A percentile compares a stretch with the other conserved stretches of the same genome.
phyloP scores from a whole-genome alignment of 2,797 vertebrate genomes.

The Acomys russatus region DNA sequence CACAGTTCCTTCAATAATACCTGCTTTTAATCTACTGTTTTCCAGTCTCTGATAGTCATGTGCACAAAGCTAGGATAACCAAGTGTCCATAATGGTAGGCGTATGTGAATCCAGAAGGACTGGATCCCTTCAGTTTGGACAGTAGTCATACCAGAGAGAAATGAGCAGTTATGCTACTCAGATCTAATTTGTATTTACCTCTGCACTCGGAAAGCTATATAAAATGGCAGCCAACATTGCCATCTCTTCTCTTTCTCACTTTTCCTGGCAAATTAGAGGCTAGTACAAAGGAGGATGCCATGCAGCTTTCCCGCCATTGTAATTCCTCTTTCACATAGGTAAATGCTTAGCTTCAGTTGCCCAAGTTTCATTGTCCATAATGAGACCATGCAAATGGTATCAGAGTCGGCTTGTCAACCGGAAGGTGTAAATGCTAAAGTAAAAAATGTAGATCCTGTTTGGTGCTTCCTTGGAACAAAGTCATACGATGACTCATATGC shows the following conservation, averaged over 20 bases:
- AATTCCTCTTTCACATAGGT: neutral
- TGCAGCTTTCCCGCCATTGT: neutral
- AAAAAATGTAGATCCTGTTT: too few relatives aligned
- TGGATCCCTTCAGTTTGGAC: neutral
- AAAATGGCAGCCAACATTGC: neutral
- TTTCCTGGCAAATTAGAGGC: neutral
- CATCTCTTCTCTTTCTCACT: neutral
- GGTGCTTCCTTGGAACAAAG: too few relatives aligned
- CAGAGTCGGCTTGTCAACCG: neutral
- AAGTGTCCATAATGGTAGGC: neutral
- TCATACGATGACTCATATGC: too few relatives aligned
- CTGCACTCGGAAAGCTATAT: neutral
- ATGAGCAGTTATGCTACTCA: neutral
- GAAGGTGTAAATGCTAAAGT: too few relatives aligned
- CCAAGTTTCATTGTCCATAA: neutral
- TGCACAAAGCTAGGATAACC: neutral
- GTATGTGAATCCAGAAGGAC: neutral
- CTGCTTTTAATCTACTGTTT: neutral
- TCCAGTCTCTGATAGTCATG: neutral
- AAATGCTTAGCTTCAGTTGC: neutral
- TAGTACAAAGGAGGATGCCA: neutral
- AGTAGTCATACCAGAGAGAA: neutral
- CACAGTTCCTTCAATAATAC: neutral
- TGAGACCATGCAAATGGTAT: neutral
- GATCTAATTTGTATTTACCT: neutral